Evolutionary conservation across 2,797 vertebrate genomes (phyloP).

Genomic region (Lepilemur ruficaudatus): DNA sequence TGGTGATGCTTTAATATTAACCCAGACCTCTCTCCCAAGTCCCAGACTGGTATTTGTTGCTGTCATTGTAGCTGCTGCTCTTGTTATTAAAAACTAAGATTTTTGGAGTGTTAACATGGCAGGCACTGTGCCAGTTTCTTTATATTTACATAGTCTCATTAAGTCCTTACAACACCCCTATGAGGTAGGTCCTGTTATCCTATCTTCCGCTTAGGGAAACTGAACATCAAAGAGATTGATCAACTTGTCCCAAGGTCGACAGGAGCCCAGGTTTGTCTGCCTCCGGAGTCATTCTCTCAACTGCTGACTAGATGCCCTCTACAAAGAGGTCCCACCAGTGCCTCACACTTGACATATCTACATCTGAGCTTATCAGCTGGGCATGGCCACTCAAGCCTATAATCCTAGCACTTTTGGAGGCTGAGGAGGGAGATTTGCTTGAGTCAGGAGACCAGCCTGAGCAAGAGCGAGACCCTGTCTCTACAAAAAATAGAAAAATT

Average conservation of each 20-base stretch:
- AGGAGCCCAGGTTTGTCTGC: not conserved
- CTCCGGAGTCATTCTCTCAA: not conserved
- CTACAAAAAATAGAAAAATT: not conserved
- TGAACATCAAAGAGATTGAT: slow-evolving; percentile 18
- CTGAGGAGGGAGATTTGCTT: not conserved
- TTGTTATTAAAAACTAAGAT: slow-evolving; percentile 26
- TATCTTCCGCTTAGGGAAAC: slow-evolving; percentile 43
- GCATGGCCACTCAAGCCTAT: not conserved
- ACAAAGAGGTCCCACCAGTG: not conserved
- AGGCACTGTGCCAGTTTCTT: slow-evolving; percentile 11
- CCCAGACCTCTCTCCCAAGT: not conserved
- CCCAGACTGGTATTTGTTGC: not conserved
- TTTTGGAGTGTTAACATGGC: slow-evolving; percentile 1
- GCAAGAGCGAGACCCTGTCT: not conserved
- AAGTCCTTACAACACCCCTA: slow-evolving; percentile 15
- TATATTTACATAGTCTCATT: slow-evolving; percentile 2
- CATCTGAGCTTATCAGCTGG: not conserved
- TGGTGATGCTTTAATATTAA: not conserved
- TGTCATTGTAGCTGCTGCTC: not conserved
- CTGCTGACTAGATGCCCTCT: not conserved
- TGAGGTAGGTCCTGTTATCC: slow-evolving; percentile 1
- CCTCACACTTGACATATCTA: not conserved
- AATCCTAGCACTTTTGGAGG: not conserved
- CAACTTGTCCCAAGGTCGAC: not conserved
- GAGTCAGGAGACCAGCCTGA: not conserved